Conservation (phyloP, 1,140 invertebrate species). For the Drosophila tsacasi region DNA sequence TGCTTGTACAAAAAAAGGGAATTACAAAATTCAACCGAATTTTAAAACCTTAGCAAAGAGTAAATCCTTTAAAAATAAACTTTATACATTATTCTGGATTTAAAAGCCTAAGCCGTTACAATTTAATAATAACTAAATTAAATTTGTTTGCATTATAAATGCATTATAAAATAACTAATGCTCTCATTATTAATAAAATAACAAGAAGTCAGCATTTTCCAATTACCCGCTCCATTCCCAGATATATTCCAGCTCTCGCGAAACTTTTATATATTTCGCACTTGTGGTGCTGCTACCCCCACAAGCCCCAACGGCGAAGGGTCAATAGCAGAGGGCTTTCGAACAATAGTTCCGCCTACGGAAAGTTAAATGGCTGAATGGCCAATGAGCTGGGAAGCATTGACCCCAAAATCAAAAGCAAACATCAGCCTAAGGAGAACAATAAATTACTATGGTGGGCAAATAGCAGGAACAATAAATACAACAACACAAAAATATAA, state of each 20-base stretch:
- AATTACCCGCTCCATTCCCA: slow-evolving; percentile 2
- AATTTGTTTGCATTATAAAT: too few species aligned
- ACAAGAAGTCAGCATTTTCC: not conserved
- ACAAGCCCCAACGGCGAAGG: not conserved
- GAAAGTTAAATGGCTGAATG: slow-evolving; percentile 32
- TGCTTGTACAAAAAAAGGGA: not conserved
- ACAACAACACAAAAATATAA: slow-evolving; percentile 33
- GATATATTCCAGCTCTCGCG: not conserved
- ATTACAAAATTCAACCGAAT: not conserved
- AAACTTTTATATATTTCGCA: slow-evolving; percentile 17
- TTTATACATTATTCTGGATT: too few species aligned
- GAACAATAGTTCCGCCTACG: slow-evolving; percentile 25
- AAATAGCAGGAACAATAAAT: slow-evolving; percentile 25
- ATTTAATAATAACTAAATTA: too few species aligned
- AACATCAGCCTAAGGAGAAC: slow-evolving; percentile 26
- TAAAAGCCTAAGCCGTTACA: too few species aligned
- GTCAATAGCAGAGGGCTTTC: slow-evolving; percentile 26
- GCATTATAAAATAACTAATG: not conserved
- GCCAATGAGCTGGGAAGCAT: slow-evolving; percentile 36
- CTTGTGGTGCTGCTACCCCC: slow-evolving; percentile 11
- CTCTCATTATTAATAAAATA: not conserved
- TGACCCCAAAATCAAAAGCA: slow-evolving; percentile 61
- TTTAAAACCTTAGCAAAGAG: not conserved
- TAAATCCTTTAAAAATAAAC: not conserved
- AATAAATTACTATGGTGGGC: slow-evolving; percentile 40